These are phyloP conservation scores for Limnodromus scolopaceus DNA, from an alignment of 2,797 vertebrate species.

Conservation along the genomic window DNA sequence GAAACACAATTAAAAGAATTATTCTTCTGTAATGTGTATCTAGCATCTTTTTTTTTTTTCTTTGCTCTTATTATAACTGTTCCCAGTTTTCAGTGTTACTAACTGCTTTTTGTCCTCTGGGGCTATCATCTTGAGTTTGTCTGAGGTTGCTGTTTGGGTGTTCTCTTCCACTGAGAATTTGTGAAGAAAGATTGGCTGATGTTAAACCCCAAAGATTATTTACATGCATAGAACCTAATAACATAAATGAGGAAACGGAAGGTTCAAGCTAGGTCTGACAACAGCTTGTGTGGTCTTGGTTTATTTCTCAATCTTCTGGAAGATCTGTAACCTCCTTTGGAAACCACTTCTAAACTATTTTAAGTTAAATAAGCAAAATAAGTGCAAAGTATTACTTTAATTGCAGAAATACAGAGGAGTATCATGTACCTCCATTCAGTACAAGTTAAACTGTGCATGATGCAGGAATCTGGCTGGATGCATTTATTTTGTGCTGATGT, in stretches of 20 bases:
- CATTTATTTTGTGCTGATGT: not conserved
- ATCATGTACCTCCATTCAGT: not conserved
- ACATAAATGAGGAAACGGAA: not conserved
- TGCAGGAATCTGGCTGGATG: not conserved
- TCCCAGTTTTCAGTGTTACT: not conserved
- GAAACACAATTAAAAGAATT: conserved; percentile 53
- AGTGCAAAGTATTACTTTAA: not conserved
- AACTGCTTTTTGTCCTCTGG: not conserved
- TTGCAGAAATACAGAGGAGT: not conserved
- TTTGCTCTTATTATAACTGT: not conserved
- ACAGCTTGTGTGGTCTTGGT: not conserved
- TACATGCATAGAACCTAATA: not conserved
- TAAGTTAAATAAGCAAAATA: conserved; percentile 14
- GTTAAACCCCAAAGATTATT: not conserved
- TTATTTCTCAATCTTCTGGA: not conserved
- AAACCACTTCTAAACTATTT: not conserved
- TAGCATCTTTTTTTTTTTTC: not conserved
- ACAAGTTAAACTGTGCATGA: not conserved
- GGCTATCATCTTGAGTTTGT: not conserved
- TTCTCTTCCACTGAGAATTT: not conserved
- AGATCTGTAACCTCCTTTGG: not conserved
- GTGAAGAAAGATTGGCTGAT: not conserved
- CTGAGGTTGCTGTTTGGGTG: not conserved
- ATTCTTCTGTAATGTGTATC: not conserved
- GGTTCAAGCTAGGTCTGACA: not conserved